Evolutionary conservation across 2,888 invertebrate genomes (phyloP).

Genomic region (Oligia latruncula): DNA sequence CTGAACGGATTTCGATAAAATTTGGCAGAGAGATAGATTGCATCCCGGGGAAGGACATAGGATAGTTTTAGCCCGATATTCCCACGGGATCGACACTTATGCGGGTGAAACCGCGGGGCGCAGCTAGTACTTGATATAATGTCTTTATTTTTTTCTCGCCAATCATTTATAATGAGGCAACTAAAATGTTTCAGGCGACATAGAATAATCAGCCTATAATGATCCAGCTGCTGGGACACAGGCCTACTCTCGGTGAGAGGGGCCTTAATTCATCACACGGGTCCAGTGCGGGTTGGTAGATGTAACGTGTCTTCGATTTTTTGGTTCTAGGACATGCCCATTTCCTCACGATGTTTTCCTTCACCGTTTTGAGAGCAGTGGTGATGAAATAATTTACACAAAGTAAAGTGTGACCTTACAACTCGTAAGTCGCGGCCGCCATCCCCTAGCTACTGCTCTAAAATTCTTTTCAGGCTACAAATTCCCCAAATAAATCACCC

Average conservation of each 20-base stretch:
- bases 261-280: no score
- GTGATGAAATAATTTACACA: no score
- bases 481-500: background rate
- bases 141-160: background rate
- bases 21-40: no score
- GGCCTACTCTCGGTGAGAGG: background rate
- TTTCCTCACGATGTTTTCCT: background rate
- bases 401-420: background rate
- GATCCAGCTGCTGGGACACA: background rate
- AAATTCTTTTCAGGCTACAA: background rate
- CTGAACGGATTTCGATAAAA: no score
- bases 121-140: background rate
- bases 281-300: background rate
- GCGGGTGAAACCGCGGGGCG: no score
- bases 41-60: no score
- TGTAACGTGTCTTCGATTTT: background rate
- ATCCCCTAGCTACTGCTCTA: no score
- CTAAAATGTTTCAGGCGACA: background rate
- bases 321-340: background rate
- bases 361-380: background rate
- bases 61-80: no score
- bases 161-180: background rate
- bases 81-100: no score
- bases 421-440: background rate
- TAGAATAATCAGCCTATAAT: no score